A percentile compares a stretch with the other conserved stretches of the same genome.
These are phyloP conservation scores for Ips typographus DNA, from an alignment of 1,140 invertebrate species.

Conservation along the genomic window DNA sequence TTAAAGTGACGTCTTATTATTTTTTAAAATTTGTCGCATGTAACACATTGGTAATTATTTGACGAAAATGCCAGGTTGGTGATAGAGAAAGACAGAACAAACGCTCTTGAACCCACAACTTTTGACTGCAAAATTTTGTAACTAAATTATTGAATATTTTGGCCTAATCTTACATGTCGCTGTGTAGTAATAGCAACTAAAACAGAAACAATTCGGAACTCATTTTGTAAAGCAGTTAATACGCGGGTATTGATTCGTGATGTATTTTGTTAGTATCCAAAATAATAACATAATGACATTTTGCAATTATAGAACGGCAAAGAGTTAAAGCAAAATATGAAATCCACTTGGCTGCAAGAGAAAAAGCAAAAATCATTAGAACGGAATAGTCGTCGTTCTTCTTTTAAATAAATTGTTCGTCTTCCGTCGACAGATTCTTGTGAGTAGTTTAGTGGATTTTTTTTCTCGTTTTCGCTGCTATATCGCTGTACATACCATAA, in stretches of 20 bases:
- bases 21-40: too few species aligned
- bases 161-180: too few species aligned
- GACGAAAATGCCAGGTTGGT: slow-evolving; percentile 12
- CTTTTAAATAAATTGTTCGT: slow-evolving; percentile 20
- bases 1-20: too few species aligned
- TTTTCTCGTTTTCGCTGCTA: slow-evolving; percentile 22
- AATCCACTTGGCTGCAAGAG: slow-evolving; percentile 36
- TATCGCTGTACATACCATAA: neutral
- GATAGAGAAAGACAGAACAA: neutral
- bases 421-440: slow-evolving; percentile 28
- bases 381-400: slow-evolving; percentile 29
- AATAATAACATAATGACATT: slow-evolving; percentile 30
- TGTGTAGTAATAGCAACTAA: too few species aligned
- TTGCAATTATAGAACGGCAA: slow-evolving; percentile 37
- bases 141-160: too few species aligned
- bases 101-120: neutral
- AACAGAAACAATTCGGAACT: too few species aligned
- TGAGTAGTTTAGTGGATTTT: slow-evolving; percentile 35
- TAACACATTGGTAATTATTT: too few species aligned
- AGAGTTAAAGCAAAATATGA: slow-evolving; percentile 39
- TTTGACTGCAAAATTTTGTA: too few species aligned
- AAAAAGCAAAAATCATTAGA: slow-evolving; percentile 37
- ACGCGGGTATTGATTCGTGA: too few species aligned
- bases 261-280: too few species aligned
- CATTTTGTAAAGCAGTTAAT: too few species aligned